Conservation (phyloP, 2,113 vertebrate species). For the Todiramphus saurophagus region DNA sequence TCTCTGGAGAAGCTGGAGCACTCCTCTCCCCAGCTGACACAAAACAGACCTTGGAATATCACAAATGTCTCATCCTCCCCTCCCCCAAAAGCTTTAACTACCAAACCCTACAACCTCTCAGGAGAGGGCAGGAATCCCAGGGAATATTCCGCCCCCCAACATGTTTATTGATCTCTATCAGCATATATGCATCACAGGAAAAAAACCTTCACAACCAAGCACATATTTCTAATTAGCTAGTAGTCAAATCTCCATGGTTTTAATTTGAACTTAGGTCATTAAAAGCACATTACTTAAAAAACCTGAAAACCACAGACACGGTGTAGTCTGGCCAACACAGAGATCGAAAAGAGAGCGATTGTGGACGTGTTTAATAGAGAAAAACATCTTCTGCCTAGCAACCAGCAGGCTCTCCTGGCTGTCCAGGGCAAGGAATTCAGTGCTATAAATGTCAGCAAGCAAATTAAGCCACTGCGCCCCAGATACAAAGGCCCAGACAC, state of each 20-base stretch:
- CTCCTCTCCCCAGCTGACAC: background rate
- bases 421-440: background rate
- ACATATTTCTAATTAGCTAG: background rate
- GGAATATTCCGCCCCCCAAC: background rate
- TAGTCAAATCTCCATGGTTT: background rate
- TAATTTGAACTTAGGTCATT: slow-evolving; percentile 19
- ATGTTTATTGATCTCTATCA: background rate
- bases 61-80: background rate
- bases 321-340: background rate
- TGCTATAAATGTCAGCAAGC: slow-evolving; percentile 39
- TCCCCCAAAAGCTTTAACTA: background rate
- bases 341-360: background rate
- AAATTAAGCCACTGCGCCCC: slow-evolving; percentile 12
- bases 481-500: slow-evolving; percentile 1
- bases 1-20: background rate
- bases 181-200: background rate
- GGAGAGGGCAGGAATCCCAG: background rate
- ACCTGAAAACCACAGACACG: background rate
- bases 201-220: background rate
- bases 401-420: slow-evolving; percentile 22
- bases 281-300: background rate
- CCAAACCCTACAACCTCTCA: background rate
- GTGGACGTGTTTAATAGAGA: slow-evolving; percentile 1
- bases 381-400: slow-evolving; percentile 58
- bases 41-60: background rate